Conservation (phyloP, 2,797 vertebrate species). For the Tinamus major region DNA sequence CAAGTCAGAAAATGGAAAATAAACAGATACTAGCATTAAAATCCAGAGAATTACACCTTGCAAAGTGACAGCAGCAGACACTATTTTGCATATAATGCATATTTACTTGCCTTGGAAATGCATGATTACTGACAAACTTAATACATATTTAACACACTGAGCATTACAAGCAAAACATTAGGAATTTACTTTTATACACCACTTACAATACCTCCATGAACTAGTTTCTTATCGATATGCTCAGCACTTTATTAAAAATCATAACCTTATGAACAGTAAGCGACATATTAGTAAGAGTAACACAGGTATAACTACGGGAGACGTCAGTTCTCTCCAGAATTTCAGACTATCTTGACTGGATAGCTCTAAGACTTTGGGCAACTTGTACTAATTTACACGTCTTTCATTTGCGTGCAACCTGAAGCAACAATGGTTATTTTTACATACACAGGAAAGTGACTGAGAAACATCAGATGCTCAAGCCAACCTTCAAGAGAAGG, state of each 20-base stretch:
- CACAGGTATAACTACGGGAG: neutral
- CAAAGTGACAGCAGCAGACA: slow-evolving; percentile 40
- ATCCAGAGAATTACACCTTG: slow-evolving; percentile 36
- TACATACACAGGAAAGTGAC: neutral
- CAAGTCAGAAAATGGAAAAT: slow-evolving; percentile 9
- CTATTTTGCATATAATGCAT: slow-evolving; percentile 51
- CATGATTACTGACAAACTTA: slow-evolving; percentile 54
- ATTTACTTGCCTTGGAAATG: slow-evolving; percentile 54
- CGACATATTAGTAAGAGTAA: neutral
- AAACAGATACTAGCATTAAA: slow-evolving; percentile 38
- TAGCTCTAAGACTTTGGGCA: neutral
- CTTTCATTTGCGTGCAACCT: neutral
- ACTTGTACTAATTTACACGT: neutral
- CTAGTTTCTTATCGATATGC: slow-evolving; percentile 8
- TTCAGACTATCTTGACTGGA: neutral
- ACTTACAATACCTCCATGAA: slow-evolving; percentile 32
- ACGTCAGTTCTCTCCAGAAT: neutral
- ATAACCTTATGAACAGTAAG: neutral
- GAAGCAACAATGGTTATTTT: neutral
- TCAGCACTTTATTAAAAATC: slow-evolving; percentile 17
- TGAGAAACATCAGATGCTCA: neutral
- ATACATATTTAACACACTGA: slow-evolving; percentile 60
- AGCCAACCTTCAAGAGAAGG: neutral
- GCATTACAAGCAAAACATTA: slow-evolving; percentile 23
- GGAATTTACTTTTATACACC: slow-evolving; percentile 53